These are phyloP conservation scores for Platysternon megacephalum DNA, from an alignment of 2,113 vertebrate species.

Conservation along the genomic window DNA sequence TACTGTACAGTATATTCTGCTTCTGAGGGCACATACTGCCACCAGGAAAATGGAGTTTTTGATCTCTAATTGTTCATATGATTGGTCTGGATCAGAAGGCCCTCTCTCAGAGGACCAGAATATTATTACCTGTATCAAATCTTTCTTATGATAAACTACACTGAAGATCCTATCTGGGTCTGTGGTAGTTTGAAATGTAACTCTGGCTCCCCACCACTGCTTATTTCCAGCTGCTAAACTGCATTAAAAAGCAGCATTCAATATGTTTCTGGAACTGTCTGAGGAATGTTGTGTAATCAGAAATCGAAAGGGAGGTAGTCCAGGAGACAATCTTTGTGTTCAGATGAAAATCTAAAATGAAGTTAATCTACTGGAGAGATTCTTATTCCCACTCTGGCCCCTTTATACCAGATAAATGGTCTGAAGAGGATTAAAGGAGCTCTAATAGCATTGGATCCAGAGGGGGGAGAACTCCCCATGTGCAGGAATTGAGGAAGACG, in stretches of 20 bases:
- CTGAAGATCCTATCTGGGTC: neutral
- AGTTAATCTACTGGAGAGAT: neutral
- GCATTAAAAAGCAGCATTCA: conserved; percentile 17
- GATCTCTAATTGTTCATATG: conserved; percentile 10
- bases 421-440: neutral
- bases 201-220: neutral
- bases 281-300: neutral
- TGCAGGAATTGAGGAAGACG: neutral
- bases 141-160: conserved; percentile 28
- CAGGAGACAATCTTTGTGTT: neutral
- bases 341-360: neutral
- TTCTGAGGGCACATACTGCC: neutral
- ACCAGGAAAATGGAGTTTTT: conserved; percentile 13
- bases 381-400: neutral
- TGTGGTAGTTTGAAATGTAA: neutral
- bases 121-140: conserved; percentile 46
- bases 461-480: neutral
- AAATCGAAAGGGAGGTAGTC: neutral
- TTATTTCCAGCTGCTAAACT: conserved; percentile 30
- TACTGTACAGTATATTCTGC: neutral
- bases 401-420: neutral
- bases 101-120: neutral
- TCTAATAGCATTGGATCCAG: neutral
- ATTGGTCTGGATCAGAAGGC: neutral
- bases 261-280: neutral